Evolutionary conservation across 2,113 vertebrate genomes (phyloP).

Genomic region (Thalassarche chlororhynchos): DNA sequence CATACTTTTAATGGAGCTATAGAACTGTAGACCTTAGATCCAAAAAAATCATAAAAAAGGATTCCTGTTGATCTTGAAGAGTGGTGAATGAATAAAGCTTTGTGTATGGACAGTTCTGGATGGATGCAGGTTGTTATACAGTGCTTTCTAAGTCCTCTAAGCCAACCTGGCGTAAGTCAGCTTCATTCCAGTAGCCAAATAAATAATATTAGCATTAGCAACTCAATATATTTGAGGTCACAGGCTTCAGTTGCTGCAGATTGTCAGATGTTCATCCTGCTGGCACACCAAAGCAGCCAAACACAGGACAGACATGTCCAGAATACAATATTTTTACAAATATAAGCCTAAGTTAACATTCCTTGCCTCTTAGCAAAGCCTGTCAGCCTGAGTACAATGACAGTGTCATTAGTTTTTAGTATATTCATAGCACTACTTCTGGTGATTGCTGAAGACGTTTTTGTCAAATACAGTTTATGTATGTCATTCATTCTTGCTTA

Average conservation of each 20-base stretch:
- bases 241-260: neutral
- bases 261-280: neutral
- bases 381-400: neutral
- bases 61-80: neutral
- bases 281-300: neutral
- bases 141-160: neutral
- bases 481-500: neutral
- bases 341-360: neutral
- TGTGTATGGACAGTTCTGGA: neutral
- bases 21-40: neutral
- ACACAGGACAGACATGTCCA: neutral
- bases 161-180: neutral
- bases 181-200: neutral
- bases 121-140: neutral
- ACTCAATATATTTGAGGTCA: neutral
- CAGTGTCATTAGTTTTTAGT: neutral
- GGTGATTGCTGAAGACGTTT: neutral
- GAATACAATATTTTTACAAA: neutral
- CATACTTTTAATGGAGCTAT: neutral
- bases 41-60: fast-evolving
- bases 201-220: neutral
- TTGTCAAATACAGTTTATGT: neutral
- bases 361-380: neutral
- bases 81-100: neutral
- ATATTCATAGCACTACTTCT: neutral